Base-by-base conservation (phyloP, 2,113 vertebrate genomes). In the Ranitomeya imitator region DNA sequence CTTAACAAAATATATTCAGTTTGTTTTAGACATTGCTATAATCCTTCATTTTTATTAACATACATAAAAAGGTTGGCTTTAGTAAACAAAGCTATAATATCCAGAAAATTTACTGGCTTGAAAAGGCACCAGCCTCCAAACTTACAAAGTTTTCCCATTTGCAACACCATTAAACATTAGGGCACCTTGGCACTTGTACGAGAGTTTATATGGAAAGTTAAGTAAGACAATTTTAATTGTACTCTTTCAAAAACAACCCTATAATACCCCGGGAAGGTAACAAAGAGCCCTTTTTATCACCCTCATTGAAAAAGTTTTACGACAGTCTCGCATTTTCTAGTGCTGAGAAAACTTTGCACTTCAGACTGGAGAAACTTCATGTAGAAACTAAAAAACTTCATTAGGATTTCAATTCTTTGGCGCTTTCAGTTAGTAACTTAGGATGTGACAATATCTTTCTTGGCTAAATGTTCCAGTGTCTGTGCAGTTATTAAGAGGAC, bases 21-120 rank as follows among this genome's bases (percentile, higher is more conserved):
- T 52, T 15, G 45, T n/a, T 26, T 55, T 69, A n/a, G 18, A 83
- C 45, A 84, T 26, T 52, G 61, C 61, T 54, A 63, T 83, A 67
- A 69, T 84, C 82, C 82, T 84, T 84, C 82, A 84, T 84, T 69
- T 84, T 69, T 84, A 71, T 71, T 84, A 84, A 84, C 63, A 84
- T 59, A 81, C 26, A 52, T 69, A 55, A 84, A 55, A 84, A n/a
- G 52, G 51, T 51, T 76, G 5, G 21, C 60, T 71, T 65, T 71
- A 45, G 16, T 21, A 52, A 69, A 83, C 81, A 69, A 83, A 83
- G 78, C 55, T 59, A 63, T 45, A 83, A 69, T 54, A 55, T 54
- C 45, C 63, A 84, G 15, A 6, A 84, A 18, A 71, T 84, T 69
- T 71, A 71, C 37, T 45, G 82, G 45, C 63, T 69, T n/a, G 7